A percentile compares a stretch with the other conserved stretches of the same genome.
Evolutionary conservation across 2,888 invertebrate species (phyloP).

Genomic region (Mantis religiosa): DNA sequence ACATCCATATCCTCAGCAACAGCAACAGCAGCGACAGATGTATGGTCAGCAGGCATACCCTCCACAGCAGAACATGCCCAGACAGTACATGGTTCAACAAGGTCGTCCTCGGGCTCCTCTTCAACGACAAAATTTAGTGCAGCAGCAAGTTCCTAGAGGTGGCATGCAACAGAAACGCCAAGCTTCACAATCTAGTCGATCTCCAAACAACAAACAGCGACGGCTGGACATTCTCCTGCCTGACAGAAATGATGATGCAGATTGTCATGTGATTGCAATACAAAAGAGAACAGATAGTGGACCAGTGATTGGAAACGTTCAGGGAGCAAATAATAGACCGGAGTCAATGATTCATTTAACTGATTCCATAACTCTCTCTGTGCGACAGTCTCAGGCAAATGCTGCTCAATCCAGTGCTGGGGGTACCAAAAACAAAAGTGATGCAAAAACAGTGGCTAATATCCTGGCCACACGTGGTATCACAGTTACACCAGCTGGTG

Average conservation of each 20-base stretch:
- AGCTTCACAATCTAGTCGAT: not conserved
- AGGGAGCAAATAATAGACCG: constrained; percentile 52
- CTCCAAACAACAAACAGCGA: constrained; percentile 28
- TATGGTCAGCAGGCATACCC: constrained; percentile 8
- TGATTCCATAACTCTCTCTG: constrained; percentile 68
- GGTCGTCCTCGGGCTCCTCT: constrained; percentile 10
- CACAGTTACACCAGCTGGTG: constrained; percentile 62
- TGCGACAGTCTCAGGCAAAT: constrained; percentile 42
- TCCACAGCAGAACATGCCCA: constrained; percentile 14
- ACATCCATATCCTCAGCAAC: not conserved
- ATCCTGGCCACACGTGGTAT: constrained; percentile 73
- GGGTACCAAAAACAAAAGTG: constrained; percentile 37
- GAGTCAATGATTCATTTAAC: constrained; percentile 62
- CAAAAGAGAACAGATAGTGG: constrained; percentile 68
- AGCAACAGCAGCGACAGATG: constrained; percentile 1
- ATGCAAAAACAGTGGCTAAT: constrained; percentile 72
- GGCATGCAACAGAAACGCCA: constrained; percentile 2
- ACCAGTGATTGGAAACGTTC: constrained; percentile 70
- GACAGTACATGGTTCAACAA: constrained; percentile 21
- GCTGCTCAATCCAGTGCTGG: not conserved
- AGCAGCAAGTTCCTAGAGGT: constrained; percentile 16
- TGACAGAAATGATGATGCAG: constrained; percentile 67
- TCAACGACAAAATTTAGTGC: not conserved
- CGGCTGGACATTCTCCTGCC: constrained; percentile 63
- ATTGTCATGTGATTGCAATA: constrained; percentile 72